Conservation (phyloP, 2,888 invertebrate genomes). For the Drosophila gaucha region DNA sequence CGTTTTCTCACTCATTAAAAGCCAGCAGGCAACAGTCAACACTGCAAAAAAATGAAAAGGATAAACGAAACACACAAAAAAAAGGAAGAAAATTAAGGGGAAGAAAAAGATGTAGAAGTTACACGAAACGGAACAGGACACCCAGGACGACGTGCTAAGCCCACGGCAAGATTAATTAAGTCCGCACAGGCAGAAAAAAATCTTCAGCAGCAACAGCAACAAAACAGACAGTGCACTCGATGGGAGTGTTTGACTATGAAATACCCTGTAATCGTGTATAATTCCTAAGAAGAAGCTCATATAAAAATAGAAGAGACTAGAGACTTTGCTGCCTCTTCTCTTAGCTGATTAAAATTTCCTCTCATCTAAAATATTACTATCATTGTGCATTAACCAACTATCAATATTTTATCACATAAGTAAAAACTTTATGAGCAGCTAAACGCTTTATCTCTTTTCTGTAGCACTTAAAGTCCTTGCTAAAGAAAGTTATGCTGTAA, state of each 20-base stretch:
- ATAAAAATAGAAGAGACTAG: not conserved
- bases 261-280: constrained; percentile 5
- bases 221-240: not conserved
- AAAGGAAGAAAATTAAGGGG: not conserved
- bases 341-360: too few relatives aligned
- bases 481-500: too few relatives aligned
- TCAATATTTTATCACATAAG: too few relatives aligned
- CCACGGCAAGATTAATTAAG: constrained; percentile 76
- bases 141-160: constrained; percentile 70
- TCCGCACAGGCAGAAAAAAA: constrained; percentile 50
- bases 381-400: too few relatives aligned
- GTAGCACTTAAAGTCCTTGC: too few relatives aligned
- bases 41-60: constrained; percentile 15
- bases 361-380: too few relatives aligned
- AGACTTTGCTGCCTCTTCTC: not conserved
- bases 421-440: too few relatives aligned
- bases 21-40: constrained; percentile 48
- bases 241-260: not conserved
- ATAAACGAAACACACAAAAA: constrained; percentile 29
- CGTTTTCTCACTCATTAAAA: constrained; percentile 45
- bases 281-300: not conserved
- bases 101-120: constrained; percentile 18
- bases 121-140: constrained; percentile 51
- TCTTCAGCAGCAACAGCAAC: constrained; percentile 14
- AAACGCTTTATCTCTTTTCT: too few relatives aligned